Conservation (phyloP, 1,140 invertebrate species). For the Dolichoris vasculosae region DNA sequence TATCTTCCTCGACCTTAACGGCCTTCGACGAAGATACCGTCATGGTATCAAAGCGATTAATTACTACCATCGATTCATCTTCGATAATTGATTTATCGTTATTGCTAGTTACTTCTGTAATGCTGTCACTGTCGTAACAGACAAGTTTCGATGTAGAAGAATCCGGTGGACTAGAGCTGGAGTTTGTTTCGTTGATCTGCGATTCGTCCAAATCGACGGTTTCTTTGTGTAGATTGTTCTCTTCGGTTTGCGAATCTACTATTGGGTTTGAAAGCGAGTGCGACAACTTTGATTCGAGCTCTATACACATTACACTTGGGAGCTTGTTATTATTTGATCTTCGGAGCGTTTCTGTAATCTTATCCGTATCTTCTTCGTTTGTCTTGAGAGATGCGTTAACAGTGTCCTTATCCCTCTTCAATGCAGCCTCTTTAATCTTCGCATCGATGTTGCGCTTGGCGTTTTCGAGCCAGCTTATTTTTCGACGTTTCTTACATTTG, state of each 20-base stretch:
- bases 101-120: neutral
- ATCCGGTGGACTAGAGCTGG: constrained; percentile 8
- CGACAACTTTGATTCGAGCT: constrained; percentile 18
- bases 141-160: neutral
- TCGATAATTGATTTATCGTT: neutral
- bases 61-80: neutral
- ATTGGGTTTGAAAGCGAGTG: neutral
- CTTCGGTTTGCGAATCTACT: neutral
- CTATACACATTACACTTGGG: neutral
- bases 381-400: neutral
- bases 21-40: constrained; percentile 3
- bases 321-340: neutral
- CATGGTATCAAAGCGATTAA: neutral
- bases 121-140: constrained; percentile 8
- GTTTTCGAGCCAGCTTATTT: constrained; percentile 62
- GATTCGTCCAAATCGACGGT: neutral
- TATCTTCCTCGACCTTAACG: neutral
- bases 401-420: constrained; percentile 27
- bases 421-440: constrained; percentile 45
- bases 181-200: neutral
- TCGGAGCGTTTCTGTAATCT: neutral
- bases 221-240: neutral
- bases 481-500: constrained; percentile 31
- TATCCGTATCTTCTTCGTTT: neutral
- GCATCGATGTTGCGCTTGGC: constrained; percentile 55